Evolutionary conservation across 2,797 vertebrate genomes (phyloP).

Genomic region (Poecile montanus): DNA sequence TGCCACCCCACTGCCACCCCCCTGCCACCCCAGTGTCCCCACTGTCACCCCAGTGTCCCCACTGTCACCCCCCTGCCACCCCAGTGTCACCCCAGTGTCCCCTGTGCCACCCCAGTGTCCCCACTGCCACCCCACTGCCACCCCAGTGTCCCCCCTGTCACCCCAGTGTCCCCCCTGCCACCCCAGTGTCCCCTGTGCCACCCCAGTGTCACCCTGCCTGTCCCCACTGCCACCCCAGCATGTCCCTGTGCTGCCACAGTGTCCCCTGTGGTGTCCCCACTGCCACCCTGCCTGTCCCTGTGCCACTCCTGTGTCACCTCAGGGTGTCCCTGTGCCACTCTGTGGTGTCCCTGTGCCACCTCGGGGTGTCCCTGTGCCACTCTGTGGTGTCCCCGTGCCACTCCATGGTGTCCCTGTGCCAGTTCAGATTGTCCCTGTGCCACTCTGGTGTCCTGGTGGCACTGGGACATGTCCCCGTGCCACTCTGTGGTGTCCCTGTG

Average conservation of each 20-base stretch:
- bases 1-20: too few species aligned
- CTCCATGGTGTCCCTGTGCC: too few species aligned
- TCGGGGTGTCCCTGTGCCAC: background rate
- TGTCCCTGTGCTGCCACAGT: background rate
- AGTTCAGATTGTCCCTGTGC: too few species aligned
- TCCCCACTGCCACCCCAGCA: background rate
- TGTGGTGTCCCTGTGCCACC: background rate
- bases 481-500: background rate
- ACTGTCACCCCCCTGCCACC: background rate
- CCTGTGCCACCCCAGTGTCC: background rate
- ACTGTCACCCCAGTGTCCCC: background rate
- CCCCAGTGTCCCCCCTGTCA: background rate
- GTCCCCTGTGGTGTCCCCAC: background rate
- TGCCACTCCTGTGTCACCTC: background rate
- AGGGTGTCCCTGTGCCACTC: background rate
- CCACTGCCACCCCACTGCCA: background rate
- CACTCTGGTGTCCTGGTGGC: background rate
- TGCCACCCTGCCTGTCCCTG: background rate
- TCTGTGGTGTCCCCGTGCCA: background rate
- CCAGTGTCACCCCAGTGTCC: background rate
- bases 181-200: too few species aligned
- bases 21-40: too few species aligned
- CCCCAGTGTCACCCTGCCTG: background rate
- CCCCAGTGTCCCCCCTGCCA: too few species aligned
- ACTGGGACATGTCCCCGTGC: fast-evolving